These are phyloP conservation scores for Brachymystax lenok DNA, from an alignment of 2,797 vertebrate genomes.

Conservation along the genomic window DNA sequence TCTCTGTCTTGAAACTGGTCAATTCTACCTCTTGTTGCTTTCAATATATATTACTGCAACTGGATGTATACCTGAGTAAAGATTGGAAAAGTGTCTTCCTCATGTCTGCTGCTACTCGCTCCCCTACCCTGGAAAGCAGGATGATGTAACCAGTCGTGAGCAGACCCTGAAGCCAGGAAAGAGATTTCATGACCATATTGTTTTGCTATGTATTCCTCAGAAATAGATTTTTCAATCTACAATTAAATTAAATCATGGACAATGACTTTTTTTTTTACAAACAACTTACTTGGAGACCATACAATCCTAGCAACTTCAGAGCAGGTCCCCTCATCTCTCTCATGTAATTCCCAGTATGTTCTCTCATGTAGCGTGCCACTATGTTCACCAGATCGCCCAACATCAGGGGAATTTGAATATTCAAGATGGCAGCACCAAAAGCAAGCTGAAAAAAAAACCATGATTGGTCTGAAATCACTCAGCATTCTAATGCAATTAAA, in stretches of 20 bases:
- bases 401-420: constrained; percentile 89
- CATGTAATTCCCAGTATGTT: constrained; percentile 77
- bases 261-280: not conserved
- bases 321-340: constrained; percentile 78
- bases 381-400: constrained; percentile 92
- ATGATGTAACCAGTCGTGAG: constrained; percentile 92
- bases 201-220: constrained; percentile 19
- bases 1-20: not conserved
- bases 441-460: constrained; percentile 78
- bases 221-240: constrained; percentile 1
- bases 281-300: constrained; percentile 81
- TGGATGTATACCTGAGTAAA: constrained; percentile 80
- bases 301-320: constrained; percentile 80
- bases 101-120: constrained; percentile 88
- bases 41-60: not conserved
- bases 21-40: not conserved
- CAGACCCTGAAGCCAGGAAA: constrained; percentile 75
- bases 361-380: constrained; percentile 81
- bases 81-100: constrained; percentile 87
- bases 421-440: constrained; percentile 85
- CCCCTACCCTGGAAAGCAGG: constrained; percentile 87
- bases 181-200: not conserved
- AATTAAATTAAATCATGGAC: not conserved
- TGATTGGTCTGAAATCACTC: not conserved
- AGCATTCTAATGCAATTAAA: not conserved